A percentile compares a stretch with the other conserved stretches of the same genome.
Conservation (phyloP, 2,888 invertebrate genomes). For the Automeris io region DNA sequence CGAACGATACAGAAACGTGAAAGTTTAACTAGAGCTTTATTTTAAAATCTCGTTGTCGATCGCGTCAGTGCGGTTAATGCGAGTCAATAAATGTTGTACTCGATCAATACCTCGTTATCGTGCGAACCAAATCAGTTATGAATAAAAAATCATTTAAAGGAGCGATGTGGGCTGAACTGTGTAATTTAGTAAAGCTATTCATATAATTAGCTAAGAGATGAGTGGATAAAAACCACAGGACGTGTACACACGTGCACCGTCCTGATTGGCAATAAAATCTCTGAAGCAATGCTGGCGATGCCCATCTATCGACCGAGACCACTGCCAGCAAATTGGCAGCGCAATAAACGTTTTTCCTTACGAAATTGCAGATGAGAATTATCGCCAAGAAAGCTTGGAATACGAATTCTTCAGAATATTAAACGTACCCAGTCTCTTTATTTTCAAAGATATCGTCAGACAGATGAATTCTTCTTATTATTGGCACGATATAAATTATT, state of each 20-base stretch:
- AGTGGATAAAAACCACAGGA: conserved; percentile 42
- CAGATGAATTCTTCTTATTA: not conserved
- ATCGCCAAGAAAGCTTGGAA: conserved; percentile 13
- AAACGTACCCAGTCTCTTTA: not conserved
- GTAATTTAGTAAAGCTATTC: conserved; percentile 57
- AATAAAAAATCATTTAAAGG: conserved; percentile 29
- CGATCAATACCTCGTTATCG: conserved; percentile 29
- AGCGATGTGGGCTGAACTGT: conserved; percentile 38
- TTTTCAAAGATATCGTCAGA: not conserved
- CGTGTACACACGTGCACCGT: conserved; percentile 36
- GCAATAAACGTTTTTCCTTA: conserved; percentile 29
- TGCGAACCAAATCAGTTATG: conserved; percentile 34
- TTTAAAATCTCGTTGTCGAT: conserved; percentile 19
- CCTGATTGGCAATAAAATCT: conserved; percentile 36
- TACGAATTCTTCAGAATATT: conserved; percentile 3
- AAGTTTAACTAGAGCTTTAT: conserved; percentile 34
- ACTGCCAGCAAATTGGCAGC: conserved; percentile 28
- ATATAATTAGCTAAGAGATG: conserved; percentile 38
- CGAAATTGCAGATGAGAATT: conserved; percentile 15
- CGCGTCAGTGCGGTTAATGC: conserved; percentile 19
- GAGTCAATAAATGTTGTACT: conserved; percentile 31
- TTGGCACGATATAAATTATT: not conserved
- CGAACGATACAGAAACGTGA: conserved; percentile 37
- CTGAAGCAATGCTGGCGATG: conserved; percentile 36
- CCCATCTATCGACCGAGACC: conserved; percentile 35